Conservation (phyloP, 2,797 vertebrate species). For the Loris lydekkerianus region DNA sequence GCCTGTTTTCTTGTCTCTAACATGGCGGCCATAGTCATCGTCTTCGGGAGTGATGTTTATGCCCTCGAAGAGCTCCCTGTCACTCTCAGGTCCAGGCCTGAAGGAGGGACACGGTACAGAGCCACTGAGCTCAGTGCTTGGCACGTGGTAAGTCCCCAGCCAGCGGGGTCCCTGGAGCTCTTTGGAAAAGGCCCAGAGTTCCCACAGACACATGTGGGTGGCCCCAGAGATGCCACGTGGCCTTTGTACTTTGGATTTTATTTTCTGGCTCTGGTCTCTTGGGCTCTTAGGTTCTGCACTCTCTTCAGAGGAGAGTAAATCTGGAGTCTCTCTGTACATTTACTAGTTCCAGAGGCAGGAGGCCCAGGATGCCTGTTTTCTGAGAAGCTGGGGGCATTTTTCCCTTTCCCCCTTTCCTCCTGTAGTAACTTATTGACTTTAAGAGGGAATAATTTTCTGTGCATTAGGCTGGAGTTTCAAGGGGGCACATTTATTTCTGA, state of each 20-base stretch:
- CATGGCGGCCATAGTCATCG: fast-evolving
- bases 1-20: neutral
- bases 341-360: neutral
- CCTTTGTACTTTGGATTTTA: neutral
- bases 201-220: fast-evolving
- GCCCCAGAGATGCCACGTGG: fast-evolving
- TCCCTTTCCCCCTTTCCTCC: neutral
- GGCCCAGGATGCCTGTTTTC: neutral
- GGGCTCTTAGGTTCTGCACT: no score
- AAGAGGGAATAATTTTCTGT: neutral
- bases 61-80: neutral
- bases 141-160: neutral
- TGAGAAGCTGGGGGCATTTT: neutral
- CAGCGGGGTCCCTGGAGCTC: neutral
- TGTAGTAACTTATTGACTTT: neutral
- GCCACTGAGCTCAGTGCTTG: neutral
- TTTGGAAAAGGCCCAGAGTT: fast-evolving
- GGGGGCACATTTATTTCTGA: neutral
- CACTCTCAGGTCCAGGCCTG: neutral
- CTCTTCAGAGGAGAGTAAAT: neutral
- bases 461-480: neutral
- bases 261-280: neutral
- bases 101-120: neutral
- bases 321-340: neutral
- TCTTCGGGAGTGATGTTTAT: neutral